Percentiles rank a stretch among this genome's conserved stretches.
These are phyloP conservation scores for Globodera rostochiensis DNA, from an alignment of 1,140 invertebrate genomes.

Conservation along the genomic window DNA sequence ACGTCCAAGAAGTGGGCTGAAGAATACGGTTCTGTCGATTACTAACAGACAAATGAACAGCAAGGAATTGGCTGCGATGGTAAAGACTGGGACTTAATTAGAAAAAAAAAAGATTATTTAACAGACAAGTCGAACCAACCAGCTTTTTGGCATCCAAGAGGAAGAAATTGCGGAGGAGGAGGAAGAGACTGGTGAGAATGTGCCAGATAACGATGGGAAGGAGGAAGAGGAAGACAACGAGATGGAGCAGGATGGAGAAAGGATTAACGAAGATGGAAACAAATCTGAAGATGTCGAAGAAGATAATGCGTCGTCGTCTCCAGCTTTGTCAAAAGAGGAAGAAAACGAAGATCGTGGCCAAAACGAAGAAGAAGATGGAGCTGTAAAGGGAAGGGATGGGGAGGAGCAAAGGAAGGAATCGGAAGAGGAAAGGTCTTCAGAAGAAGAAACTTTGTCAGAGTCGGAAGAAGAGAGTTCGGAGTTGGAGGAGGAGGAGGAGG, in stretches of 20 bases:
- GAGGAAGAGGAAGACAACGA: neutral
- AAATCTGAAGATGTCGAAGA: slow-evolving; percentile 11
- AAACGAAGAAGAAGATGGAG: slow-evolving; percentile 22
- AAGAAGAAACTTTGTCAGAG: slow-evolving; percentile 23
- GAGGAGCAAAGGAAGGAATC: slow-evolving; percentile 7
- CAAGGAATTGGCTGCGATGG: slow-evolving; percentile 33
- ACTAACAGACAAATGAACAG: slow-evolving; percentile 24
- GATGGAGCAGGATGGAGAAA: neutral
- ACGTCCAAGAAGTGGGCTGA: slow-evolving; percentile 28
- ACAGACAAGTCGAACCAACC: slow-evolving; percentile 19
- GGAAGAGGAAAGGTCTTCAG: slow-evolving; percentile 21
- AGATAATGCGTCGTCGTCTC: neutral
- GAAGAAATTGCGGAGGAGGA: slow-evolving; percentile 17
- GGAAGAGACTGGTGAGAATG: neutral
- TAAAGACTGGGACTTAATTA: neutral
- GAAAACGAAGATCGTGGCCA: neutral
- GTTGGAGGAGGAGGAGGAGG: neutral
- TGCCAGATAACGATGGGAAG: neutral
- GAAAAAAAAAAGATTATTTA: slow-evolving; percentile 16
- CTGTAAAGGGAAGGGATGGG: slow-evolving; percentile 19
- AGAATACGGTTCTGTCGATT: slow-evolving; percentile 40
- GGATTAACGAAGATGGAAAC: neutral
- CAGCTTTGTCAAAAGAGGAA: slow-evolving; percentile 15
- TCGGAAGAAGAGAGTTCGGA: slow-evolving; percentile 28
- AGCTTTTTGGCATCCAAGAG: slow-evolving; percentile 22